Evolutionary conservation across 92 coral and sea anemone genomes (phyloP), one percentile per base, ranked within the genome.

Genomic region (Ricordea florida): DNA sequence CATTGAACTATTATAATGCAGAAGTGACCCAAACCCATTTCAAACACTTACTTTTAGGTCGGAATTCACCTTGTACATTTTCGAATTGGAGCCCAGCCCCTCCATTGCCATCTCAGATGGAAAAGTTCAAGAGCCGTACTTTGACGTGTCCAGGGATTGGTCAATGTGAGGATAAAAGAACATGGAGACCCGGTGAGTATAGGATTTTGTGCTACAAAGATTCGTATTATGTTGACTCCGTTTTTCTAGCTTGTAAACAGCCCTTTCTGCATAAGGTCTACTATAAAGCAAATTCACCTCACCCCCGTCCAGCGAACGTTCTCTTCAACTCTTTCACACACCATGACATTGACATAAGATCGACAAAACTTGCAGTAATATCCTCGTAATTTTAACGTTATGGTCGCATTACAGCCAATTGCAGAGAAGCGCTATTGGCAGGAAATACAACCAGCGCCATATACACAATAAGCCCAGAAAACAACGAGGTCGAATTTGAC

Each of bases 401-500:
- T 26, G 32, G 8, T 29, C 27, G 26, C 27, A 10, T 17, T 22
- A 10, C 70, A 84, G 90, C 51, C 15, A 85, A 84, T 55, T 84
- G 90, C 37, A 56, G 74, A n/a, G 90, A 77, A 6, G 80, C 71
- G 15, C 80, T 84, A 16, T 56, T 84, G 0, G 20, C 37, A 47
- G 71, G 79, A 41, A 53, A 67, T 38, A 66, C 74, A 55, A 22
- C 80, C 2, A 56, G 56, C 36, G 74, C 67, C 17, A 23, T 62
- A 3, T 66, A 82, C 75, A 27, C 53, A 24, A 76, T 75, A 22
- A 62, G 50, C 26, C 83, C 70, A 1, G 30, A 45, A 0, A 55
- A 69, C 60, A 74, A 69, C 64, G 71, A 59, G 2, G 25, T 51
- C 48, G 67, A 35, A n/a, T 38, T 84, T n/a, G 46, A 58, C 3